phyloP scores from a whole-genome alignment of 2,888 invertebrate genomes.

The Cryptus armator region DNA sequence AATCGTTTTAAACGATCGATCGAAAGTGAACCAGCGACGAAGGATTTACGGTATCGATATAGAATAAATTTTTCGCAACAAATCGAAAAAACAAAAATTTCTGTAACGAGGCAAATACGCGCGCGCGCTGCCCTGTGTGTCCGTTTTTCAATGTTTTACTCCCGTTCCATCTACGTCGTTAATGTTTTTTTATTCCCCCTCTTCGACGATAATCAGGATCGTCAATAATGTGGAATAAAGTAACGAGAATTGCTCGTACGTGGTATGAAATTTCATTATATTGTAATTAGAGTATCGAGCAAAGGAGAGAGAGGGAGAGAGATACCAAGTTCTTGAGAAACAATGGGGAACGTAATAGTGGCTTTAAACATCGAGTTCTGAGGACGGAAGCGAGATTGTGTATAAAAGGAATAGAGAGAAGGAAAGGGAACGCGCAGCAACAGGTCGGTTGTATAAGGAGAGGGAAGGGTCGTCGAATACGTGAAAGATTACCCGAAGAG shows the following conservation, averaged over 20 bases:
- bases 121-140: not conserved
- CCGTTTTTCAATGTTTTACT: conserved; percentile 23
- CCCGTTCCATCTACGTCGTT: conserved; percentile 46
- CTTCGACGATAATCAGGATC: conserved; percentile 43
- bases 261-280: conserved; percentile 37
- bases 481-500: conserved; percentile 36
- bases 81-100: not conserved
- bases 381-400: conserved; percentile 28
- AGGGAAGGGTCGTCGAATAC: conserved; percentile 40
- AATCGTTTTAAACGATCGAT: conserved; percentile 34
- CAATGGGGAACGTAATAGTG: conserved; percentile 31
- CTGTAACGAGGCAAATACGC: conserved; percentile 45
- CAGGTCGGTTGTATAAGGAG: conserved; percentile 35
- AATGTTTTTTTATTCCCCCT: conserved; percentile 18
- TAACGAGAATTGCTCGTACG: conserved; percentile 47
- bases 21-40: conserved; percentile 45
- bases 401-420: conserved; percentile 16
- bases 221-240: conserved; percentile 51
- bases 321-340: not conserved
- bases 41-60: conserved; percentile 55
- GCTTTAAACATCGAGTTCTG: conserved; percentile 9
- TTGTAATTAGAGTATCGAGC: conserved; percentile 25
- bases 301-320: not conserved
- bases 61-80: conserved; percentile 43
- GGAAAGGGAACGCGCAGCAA: conserved; percentile 18